Conservation (phyloP, 2,888 invertebrate genomes). For the Branchipolynoe longqiensis region DNA sequence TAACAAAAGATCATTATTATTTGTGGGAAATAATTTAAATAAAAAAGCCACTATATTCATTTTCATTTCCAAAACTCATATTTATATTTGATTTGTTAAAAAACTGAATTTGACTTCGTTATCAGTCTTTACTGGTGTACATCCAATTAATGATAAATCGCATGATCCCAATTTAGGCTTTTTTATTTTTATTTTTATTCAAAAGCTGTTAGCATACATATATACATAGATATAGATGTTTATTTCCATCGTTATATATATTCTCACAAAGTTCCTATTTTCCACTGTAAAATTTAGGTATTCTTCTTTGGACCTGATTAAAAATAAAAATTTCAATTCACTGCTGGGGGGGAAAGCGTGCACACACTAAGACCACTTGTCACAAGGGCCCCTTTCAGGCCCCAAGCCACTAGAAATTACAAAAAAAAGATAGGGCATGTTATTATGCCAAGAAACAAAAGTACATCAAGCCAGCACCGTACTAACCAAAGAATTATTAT, state of each 20-base stretch:
- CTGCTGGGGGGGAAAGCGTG: constrained; percentile 31
- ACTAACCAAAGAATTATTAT: constrained; percentile 4
- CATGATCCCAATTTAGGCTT: too few species aligned
- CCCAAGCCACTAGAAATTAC: constrained; percentile 53
- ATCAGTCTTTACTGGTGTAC: too few species aligned
- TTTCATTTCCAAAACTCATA: too few species aligned
- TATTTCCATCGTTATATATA: background rate
- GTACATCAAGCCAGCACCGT: constrained; percentile 9
- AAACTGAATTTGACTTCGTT: too few species aligned
- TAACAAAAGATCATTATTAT: background rate
- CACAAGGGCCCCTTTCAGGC: constrained; percentile 43
- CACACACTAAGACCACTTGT: constrained; percentile 27
- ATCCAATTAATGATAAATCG: too few species aligned
- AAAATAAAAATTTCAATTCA: background rate
- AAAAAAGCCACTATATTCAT: too few species aligned
- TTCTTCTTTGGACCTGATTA: background rate
- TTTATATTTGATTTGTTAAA: too few species aligned
- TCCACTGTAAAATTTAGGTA: background rate
- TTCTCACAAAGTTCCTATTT: background rate
- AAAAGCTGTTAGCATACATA: background rate
- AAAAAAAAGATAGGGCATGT: constrained; percentile 40
- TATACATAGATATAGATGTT: background rate
- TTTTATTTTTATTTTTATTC: background rate
- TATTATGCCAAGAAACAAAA: constrained; percentile 37
- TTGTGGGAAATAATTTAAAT: background rate